phyloP scores from a whole-genome alignment of 2,113 vertebrate species.

The Tiliqua scincoides region DNA sequence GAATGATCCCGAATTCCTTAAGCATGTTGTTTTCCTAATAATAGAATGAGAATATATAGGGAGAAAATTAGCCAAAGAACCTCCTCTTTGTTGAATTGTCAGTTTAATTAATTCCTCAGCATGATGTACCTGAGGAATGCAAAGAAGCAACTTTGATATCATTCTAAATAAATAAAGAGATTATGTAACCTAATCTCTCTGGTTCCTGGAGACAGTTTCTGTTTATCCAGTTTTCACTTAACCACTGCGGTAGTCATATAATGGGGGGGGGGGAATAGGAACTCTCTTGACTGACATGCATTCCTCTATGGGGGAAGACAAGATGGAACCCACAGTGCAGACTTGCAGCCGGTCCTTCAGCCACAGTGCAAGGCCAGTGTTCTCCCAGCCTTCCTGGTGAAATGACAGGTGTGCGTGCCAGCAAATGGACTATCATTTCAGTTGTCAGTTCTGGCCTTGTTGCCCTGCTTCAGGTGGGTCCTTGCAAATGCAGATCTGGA shows the following conservation, averaged over 20 bases:
- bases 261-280: accelerated
- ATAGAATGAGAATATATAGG: conserved; percentile 54
- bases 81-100: conserved; percentile 54
- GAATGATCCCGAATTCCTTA: conserved; percentile 7
- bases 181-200: conserved; percentile 57
- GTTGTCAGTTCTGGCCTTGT: neutral
- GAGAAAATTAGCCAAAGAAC: conserved; percentile 55
- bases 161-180: conserved; percentile 65
- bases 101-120: conserved; percentile 65
- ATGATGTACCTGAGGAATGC: conserved; percentile 59
- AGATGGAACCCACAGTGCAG: neutral
- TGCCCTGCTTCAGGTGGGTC: neutral
- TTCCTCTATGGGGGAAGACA: conserved; percentile 8
- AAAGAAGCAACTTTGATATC: conserved; percentile 65
- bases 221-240: conserved; percentile 55
- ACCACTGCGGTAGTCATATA: conserved; percentile 40
- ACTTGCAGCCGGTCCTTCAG: neutral
- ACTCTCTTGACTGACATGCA: neutral
- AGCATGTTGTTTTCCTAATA: conserved; percentile 53
- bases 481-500: neutral
- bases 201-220: conserved; percentile 37
- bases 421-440: neutral
- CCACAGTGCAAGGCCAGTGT: neutral
- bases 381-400: neutral
- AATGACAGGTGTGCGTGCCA: neutral